Conservation (phyloP, 2,888 invertebrate species). For the Allygus modestus region DNA sequence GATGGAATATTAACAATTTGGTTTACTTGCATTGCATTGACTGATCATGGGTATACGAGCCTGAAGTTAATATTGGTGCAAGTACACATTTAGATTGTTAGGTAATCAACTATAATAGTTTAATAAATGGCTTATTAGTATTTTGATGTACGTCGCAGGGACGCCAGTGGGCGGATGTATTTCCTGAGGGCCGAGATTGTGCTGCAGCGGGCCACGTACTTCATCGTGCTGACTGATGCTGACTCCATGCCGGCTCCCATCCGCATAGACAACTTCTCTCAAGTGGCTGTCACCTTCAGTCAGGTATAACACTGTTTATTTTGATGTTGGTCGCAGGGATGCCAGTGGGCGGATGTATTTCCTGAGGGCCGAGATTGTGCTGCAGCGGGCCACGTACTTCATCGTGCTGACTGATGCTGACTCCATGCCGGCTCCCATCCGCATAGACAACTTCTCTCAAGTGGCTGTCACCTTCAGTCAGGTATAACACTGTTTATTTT, state of each 20-base stretch:
- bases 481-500: too few relatives aligned
- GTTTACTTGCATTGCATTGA: too few relatives aligned
- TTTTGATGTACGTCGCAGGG: too few relatives aligned
- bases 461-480: constrained; percentile 93
- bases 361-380: constrained; percentile 92
- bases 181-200: constrained; percentile 95
- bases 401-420: constrained; percentile 95
- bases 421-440: constrained; percentile 95
- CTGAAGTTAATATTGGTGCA: too few relatives aligned
- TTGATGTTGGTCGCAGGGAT: constrained; percentile 83
- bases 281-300: constrained; percentile 91
- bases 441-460: constrained; percentile 96
- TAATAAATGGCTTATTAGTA: too few relatives aligned
- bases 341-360: constrained; percentile 87
- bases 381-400: constrained; percentile 93
- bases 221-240: constrained; percentile 94
- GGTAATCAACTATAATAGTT: too few relatives aligned
- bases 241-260: constrained; percentile 97
- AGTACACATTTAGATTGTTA: too few relatives aligned
- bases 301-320: too few relatives aligned
- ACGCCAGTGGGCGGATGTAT: constrained; percentile 85
- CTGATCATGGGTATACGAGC: too few relatives aligned
- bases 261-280: constrained; percentile 95
- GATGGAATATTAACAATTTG: too few relatives aligned
- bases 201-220: constrained; percentile 92